These are phyloP conservation scores for Rhaphigaster nebulosa DNA, from an alignment of 2,888 invertebrate species.

Conservation along the genomic window DNA sequence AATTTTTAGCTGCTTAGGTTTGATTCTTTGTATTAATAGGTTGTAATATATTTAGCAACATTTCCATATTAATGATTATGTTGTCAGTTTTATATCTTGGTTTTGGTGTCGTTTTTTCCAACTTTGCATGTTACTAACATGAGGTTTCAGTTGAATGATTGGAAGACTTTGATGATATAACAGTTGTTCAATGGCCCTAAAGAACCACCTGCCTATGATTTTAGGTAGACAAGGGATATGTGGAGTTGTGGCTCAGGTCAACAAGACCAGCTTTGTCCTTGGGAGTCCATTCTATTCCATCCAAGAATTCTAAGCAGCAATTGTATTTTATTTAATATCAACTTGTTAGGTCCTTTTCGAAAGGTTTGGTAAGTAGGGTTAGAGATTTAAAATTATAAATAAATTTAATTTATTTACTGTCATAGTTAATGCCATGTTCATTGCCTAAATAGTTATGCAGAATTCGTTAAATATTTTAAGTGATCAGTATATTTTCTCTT, in stretches of 20 bases:
- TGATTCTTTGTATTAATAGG: not conserved
- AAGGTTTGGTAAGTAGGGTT: conserved; percentile 30
- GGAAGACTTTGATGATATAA: not conserved
- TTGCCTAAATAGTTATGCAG: too few species aligned
- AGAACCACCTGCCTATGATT: conserved; percentile 16
- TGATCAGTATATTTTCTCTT: too few species aligned
- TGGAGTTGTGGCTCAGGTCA: conserved; percentile 23
- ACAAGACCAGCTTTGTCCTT: conserved; percentile 20
- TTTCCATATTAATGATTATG: not conserved
- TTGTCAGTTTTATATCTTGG: not conserved
- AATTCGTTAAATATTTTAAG: too few species aligned
- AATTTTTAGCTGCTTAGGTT: not conserved
- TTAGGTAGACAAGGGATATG: conserved; percentile 34
- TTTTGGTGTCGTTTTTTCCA: not conserved
- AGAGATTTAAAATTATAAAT: not conserved
- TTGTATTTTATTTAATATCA: conserved; percentile 15
- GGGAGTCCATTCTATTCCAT: not conserved
- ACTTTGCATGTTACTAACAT: conserved; percentile 1
- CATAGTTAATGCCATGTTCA: not conserved
- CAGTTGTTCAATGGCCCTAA: not conserved
- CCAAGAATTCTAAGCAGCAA: conserved; percentile 34
- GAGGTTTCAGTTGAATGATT: not conserved
- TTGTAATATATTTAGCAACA: not conserved
- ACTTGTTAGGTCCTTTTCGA: not conserved
- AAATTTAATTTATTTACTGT: not conserved